phyloP scores from a whole-genome alignment of 2,797 vertebrate genomes.

The Sebastes baramenuke region DNA sequence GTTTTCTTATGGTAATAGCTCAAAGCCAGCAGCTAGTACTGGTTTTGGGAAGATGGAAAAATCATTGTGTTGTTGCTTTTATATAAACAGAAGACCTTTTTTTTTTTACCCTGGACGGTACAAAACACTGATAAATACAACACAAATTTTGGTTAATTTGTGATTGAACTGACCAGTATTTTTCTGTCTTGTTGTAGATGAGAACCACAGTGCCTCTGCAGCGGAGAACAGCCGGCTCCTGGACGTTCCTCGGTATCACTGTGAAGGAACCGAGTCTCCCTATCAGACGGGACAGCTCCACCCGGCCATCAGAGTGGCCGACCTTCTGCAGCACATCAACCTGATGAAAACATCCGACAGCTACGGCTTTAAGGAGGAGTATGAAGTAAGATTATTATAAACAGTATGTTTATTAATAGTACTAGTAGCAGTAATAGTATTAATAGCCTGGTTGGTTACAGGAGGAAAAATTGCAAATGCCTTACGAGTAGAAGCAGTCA shows the following conservation, averaged over 20 bases:
- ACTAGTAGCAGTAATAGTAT: neutral
- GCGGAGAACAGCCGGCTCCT: slow-evolving; percentile 95
- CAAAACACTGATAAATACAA: neutral
- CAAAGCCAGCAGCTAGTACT: too few relatives aligned
- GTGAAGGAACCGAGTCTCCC: slow-evolving; percentile 96
- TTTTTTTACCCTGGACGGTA: neutral
- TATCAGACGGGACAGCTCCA: slow-evolving; percentile 99
- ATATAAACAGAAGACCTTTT: too few relatives aligned
- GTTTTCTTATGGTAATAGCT: too few relatives aligned
- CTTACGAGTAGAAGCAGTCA: neutral
- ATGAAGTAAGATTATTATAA: slow-evolving; percentile 87
- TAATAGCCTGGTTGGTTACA: neutral
- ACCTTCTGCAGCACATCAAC: slow-evolving; percentile 98
- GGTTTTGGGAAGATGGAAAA: too few relatives aligned
- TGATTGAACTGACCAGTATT: neutral
- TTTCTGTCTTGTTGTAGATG: slow-evolving; percentile 80
- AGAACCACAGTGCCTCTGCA: slow-evolving; percentile 92
- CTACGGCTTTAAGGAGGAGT: slow-evolving; percentile 99
- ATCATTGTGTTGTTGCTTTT: too few relatives aligned
- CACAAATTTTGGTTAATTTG: neutral
- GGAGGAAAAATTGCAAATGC: neutral
- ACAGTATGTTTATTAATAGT: neutral
- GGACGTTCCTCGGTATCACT: slow-evolving; percentile 96
- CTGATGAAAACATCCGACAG: slow-evolving; percentile 99
- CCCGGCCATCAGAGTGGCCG: slow-evolving; percentile 97